Percentiles rank a stretch among this genome's conserved stretches.
Evolutionary conservation across 2,888 invertebrate species (phyloP).

Genomic region (Dolomedes plantarius): DNA sequence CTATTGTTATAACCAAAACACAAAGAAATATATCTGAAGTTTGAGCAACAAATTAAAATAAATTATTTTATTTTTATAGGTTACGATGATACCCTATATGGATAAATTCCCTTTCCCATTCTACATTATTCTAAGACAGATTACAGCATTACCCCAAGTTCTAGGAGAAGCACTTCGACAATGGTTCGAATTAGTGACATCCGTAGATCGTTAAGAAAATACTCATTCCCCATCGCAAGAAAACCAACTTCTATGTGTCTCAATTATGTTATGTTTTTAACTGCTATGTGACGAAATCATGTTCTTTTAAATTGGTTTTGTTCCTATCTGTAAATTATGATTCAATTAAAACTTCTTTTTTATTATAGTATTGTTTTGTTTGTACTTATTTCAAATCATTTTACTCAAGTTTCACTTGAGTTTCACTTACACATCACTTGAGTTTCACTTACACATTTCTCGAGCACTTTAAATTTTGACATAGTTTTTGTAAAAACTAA

Average conservation of each 20-base stretch:
- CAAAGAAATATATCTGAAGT: too few relatives aligned
- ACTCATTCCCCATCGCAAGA: too few relatives aligned
- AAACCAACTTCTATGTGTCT: too few relatives aligned
- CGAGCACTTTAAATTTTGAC: too few relatives aligned
- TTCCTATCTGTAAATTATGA: conserved; percentile 14
- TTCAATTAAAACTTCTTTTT: background rate
- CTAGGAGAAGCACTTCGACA: conserved; percentile 97
- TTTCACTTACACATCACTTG: too few relatives aligned
- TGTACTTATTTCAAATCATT: too few relatives aligned
- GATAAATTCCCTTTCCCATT: conserved; percentile 98
- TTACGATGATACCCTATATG: conserved; percentile 88
- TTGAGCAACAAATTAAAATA: too few relatives aligned
- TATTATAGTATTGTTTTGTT: too few relatives aligned
- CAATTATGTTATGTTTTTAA: background rate
- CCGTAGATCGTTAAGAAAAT: conserved; percentile 73
- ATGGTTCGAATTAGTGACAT: conserved; percentile 97
- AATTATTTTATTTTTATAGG: conserved; percentile 75
- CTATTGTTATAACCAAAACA: too few relatives aligned
- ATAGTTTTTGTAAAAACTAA: too few relatives aligned
- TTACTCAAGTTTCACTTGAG: too few relatives aligned
- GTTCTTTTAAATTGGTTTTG: background rate
- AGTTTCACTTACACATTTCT: too few relatives aligned
- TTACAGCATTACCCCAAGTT: conserved; percentile 90
- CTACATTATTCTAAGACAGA: conserved; percentile 94
- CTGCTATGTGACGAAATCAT: background rate